A percentile compares a stretch with the other conserved stretches of the same genome.
phyloP scores from a whole-genome alignment of 2,888 invertebrate species.

The Seira ritae region DNA sequence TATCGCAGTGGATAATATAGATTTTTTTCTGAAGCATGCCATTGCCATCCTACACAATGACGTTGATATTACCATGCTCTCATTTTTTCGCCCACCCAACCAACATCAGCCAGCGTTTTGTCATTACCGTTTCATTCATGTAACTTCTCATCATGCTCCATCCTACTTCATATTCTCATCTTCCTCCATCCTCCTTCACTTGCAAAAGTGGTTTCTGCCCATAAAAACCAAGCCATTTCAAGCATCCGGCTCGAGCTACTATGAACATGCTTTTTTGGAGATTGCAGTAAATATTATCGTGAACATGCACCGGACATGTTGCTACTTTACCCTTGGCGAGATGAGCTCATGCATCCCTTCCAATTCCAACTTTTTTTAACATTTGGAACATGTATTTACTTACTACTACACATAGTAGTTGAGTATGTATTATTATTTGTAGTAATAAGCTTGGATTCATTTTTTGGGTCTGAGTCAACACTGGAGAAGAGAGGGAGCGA shows the following conservation, averaged over 20 bases:
- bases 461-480: slow-evolving; percentile 21
- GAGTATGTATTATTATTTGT: neutral
- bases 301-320: slow-evolving; percentile 9
- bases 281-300: slow-evolving; percentile 31
- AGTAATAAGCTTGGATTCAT: slow-evolving; percentile 38
- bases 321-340: slow-evolving; percentile 11
- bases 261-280: neutral
- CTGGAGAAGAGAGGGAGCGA: slow-evolving; percentile 18
- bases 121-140: slow-evolving; percentile 7
- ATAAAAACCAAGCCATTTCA: slow-evolving; percentile 39
- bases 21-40: neutral
- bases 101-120: neutral
- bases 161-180: slow-evolving; percentile 1
- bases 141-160: neutral
- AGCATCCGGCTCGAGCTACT: slow-evolving; percentile 45
- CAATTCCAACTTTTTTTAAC: neutral
- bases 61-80: neutral
- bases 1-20: too few species aligned
- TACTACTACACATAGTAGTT: neutral
- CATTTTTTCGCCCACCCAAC: neutral
- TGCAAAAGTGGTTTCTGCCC: slow-evolving; percentile 33
- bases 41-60: slow-evolving; percentile 4
- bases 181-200: slow-evolving; percentile 15
- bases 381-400: neutral
- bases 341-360: neutral